A percentile compares a stretch with the other conserved stretches of the same genome.
Conservation (phyloP, 2,888 invertebrate species). For the Diploptera punctata region DNA sequence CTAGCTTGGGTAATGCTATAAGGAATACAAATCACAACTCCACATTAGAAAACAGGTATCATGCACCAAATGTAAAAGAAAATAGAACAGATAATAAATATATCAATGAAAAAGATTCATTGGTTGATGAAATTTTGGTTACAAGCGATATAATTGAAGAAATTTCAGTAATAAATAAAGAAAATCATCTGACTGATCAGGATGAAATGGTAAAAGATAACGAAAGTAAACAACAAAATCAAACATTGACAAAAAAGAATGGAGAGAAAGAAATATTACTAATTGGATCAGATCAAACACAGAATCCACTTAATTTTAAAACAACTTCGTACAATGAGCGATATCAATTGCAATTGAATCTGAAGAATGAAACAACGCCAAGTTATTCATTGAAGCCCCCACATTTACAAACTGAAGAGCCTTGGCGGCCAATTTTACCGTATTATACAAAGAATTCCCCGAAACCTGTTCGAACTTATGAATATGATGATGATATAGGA, state of each 20-base stretch:
- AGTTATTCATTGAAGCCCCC: not conserved
- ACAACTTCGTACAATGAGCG: not conserved
- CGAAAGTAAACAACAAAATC: not conserved
- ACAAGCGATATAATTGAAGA: no score
- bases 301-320: not conserved
- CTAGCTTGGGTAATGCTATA: no score
- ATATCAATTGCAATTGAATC: not conserved
- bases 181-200: no score
- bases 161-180: no score
- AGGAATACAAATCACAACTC: no score
- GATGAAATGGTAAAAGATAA: not conserved
- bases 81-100: no score
- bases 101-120: no score
- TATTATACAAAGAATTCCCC: not conserved
- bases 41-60: no score
- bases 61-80: no score
- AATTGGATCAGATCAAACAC: not conserved
- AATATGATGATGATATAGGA: slow-evolving; percentile 7
- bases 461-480: not conserved
- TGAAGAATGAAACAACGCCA: no score
- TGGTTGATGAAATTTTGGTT: no score
- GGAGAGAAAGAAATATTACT: not conserved
- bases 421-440: slow-evolving; percentile 15
- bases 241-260: slow-evolving; percentile 21
- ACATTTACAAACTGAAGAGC: slow-evolving; percentile 6